Evolutionary conservation across 2,888 invertebrate genomes (phyloP), one percentile per base, ranked within the genome.

Genomic region (Lithosia quadra): DNA sequence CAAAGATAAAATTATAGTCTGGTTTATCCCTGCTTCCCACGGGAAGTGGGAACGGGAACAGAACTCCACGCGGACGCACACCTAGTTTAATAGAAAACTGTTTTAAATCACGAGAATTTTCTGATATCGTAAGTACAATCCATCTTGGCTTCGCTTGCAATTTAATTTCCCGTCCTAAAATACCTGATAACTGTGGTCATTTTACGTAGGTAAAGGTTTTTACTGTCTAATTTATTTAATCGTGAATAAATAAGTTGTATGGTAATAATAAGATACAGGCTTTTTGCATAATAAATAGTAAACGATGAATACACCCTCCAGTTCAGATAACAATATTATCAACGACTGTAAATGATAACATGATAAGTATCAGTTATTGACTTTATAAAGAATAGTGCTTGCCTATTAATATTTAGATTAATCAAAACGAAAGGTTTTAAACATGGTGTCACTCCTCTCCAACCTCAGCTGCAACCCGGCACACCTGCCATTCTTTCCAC

Each of bases 271-370:
- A 49, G n/a, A 49, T 9, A 49, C 49, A 18, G 5, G 18, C 8
- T 13, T n/a, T 8, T 4, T 28, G 28, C 28, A 28, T 28, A 28
- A 18, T 18, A n/a, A 28, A 18, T 18, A n/a, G 49, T 18, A 7
- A 18, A 49, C 33, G 33, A 21, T 49, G 22, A 43, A 18, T 36
- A 49, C 53, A 55, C 65, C 67, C 56, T 57, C 61, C 70, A 49
- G 65, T 68, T 21, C 49, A 55, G 67, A 65, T 74, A 73, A 56
- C 67, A 63, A 24, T 63, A 24, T 63, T 78, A 73, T 74, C 65
- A 39, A 28, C 18, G 55, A 10, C 49, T 49, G 49, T 49, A 49
- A 39, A 56, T 69, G 67, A 72, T 71, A 71, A 69, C 63, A 15
- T 55, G 59, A 75, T 75, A 69, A 74, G 56, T 43, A 43, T 34